Base-by-base conservation (phyloP, 2,113 vertebrate genomes). In the Budorcas taxicolor region DNA sequence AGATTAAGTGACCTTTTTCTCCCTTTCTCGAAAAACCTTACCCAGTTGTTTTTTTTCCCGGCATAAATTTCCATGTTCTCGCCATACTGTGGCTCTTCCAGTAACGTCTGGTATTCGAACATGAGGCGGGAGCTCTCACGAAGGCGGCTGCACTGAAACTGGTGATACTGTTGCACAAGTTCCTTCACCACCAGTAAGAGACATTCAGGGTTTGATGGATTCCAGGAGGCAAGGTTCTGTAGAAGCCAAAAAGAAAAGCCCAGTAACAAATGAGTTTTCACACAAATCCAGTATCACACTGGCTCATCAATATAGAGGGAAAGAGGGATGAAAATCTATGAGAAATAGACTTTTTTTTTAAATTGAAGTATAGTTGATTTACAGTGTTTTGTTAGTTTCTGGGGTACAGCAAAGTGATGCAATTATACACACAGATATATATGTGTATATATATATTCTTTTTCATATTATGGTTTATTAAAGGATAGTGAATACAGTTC, bases 1-100 rank as follows among this genome's bases (percentile, higher is more conserved):
- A 94, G 86, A 91, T 62, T 25, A 95, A 93, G 21, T 57, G 14
- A 58, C 16, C 50, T 90, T 71, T 78, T 25, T 90, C 40, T 33
- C 62, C 33, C 40, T 62, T 50, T 92, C 47, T 90, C 43, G 67
- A 95, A 55, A 95, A 82, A 58, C 31, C 99, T 99, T 98, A 99
- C 99, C 99, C 99, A 99, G 99, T 99, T 99, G 99, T 99, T 99
- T 98, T 99, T 99, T 98, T 99, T 99, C 62, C 99, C 99, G 10
- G 99, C 99, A 89, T 99, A 99, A 95, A 99, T 99, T 98, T 99
- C 99, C 99, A 99, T 99, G 98, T 99, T 99, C 96, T 99, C 99
- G 87, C 99, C 99, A 60, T 99, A 99, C 87, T 99, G 99, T 2
- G 99, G 99, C 97, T 99, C 99, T 98, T 99, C 99, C 92, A 99